Conservation (phyloP, 2,797 vertebrate genomes). For the Myotis vivesi region DNA sequence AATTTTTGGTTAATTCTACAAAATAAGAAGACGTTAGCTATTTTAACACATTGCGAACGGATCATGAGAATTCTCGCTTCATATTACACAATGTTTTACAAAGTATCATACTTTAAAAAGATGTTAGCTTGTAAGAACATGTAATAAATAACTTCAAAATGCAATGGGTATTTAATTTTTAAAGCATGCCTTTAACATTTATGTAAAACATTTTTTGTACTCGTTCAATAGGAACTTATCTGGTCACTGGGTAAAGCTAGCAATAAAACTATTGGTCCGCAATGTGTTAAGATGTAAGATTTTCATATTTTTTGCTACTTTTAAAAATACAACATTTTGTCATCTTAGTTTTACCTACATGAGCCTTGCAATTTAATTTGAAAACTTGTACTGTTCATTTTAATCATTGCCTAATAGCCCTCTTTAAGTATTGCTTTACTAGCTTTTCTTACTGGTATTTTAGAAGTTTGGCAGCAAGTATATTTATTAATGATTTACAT, state of each 20-base stretch:
- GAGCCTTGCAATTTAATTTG: neutral
- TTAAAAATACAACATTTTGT: constrained; percentile 26
- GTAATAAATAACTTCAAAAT: too few species aligned
- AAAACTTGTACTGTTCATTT: constrained; percentile 3
- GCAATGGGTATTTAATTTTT: too few species aligned
- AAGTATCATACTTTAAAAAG: too few species aligned
- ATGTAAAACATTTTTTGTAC: too few species aligned
- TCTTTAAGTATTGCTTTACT: neutral
- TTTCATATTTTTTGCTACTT: constrained; percentile 32
- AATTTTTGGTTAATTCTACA: constrained; percentile 6
- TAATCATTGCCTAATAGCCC: neutral
- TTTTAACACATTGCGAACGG: neutral
- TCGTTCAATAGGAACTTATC: too few species aligned
- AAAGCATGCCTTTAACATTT: too few species aligned
- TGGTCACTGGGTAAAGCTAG: too few species aligned
- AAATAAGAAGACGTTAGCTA: neutral
- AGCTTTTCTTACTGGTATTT: constrained; percentile 17
- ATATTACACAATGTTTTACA: too few species aligned
- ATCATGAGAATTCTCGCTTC: too few species aligned
- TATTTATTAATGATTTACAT: constrained; percentile 24
- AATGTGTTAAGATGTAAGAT: neutral
- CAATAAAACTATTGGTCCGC: too few species aligned
- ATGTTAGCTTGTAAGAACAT: too few species aligned
- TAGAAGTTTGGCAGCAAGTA: constrained; percentile 35
- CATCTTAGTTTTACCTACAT: constrained; percentile 16